Evolutionary conservation across 2,113 vertebrate species (phyloP), one percentile per base, ranked within the genome.

Genomic region (Boleophthalmus pectinirostris): DNA sequence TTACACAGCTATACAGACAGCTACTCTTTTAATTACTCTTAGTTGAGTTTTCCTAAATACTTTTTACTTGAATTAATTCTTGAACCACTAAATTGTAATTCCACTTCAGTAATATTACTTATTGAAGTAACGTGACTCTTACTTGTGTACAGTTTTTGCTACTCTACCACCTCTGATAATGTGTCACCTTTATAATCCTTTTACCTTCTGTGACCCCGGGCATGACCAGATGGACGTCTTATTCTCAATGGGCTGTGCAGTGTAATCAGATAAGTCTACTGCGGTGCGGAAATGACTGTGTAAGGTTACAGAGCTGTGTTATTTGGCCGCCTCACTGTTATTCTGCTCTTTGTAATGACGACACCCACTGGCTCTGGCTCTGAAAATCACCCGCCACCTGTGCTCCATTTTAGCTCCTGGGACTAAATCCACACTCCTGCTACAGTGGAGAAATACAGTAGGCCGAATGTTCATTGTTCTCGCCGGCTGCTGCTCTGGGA

Each of bases 221-320:
- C 63, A 45, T 35, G 66, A 64, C 70, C 60, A 70, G 84, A 82
- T 72, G 70, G 23, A 82, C 69, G 10, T 78, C 68, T 84, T 82
- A 82, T 72, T 47, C 63, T 23, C 87, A 86, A 91, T 82, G 73
- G 81, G 61, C 61, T 77, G 80, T 65, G 25, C 78, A 72, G 24
- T 49, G 9, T 15, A 47, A 15, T 5, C 69, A 87, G 82, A 90
- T 83, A 57, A 73, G 51, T 81, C 63, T 18, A 69, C 71, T 79
- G 69, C 66, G 69, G 69, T 82, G 75, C 53, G 68, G 47, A 49
- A 74, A 74, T 66, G 74, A 77, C 72, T 49, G 73, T 75, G 82
- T 43, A 45, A 71, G 73, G 81, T 75, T 77, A 68, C 74, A 72
- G 72, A 63, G 35, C 70, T 21, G 70, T 51, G 54, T 65, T 72